Percentiles rank a stretch among this genome's conserved stretches.
Evolutionary conservation across 1,140 invertebrate genomes (phyloP).

Genomic region (Penaeus vannamei): DNA sequence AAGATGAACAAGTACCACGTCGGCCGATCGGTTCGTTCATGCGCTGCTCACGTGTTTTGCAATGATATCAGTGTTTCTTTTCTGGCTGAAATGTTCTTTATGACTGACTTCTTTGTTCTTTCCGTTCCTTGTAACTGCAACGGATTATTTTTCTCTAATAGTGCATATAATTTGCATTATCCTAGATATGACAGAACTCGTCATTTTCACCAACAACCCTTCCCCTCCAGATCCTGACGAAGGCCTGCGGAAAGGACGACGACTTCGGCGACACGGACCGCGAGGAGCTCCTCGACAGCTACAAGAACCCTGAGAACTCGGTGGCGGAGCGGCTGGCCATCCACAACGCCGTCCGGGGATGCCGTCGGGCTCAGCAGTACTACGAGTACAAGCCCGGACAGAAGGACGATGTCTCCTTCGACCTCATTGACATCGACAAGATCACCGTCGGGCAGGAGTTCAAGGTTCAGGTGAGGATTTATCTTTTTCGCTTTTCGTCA

Average conservation of each 20-base stretch:
- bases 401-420: constrained; percentile 80
- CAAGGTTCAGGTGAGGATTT: constrained; percentile 75
- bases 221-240: constrained; percentile 83
- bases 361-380: constrained; percentile 79
- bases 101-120: too few species aligned
- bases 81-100: too few species aligned
- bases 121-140: too few species aligned
- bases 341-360: constrained; percentile 79
- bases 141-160: too few species aligned
- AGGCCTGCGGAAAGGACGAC: constrained; percentile 81
- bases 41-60: background rate
- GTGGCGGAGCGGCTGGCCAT: constrained; percentile 79
- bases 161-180: too few species aligned
- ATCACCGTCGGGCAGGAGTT: constrained; percentile 81
- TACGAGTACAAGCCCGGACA: constrained; percentile 76
- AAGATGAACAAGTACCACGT: constrained; percentile 79
- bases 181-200: too few species aligned
- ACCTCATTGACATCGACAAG: constrained; percentile 79
- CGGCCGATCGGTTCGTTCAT: constrained; percentile 57
- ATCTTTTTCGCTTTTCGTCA: background rate
- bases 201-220: constrained; percentile 70
- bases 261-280: constrained; percentile 79
- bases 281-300: constrained; percentile 81
- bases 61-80: too few species aligned
- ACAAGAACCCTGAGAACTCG: constrained; percentile 78